A percentile compares a stretch with the other conserved stretches of the same genome.
phyloP scores from a whole-genome alignment of 2,888 invertebrate genomes.

The Baccha elongata region DNA sequence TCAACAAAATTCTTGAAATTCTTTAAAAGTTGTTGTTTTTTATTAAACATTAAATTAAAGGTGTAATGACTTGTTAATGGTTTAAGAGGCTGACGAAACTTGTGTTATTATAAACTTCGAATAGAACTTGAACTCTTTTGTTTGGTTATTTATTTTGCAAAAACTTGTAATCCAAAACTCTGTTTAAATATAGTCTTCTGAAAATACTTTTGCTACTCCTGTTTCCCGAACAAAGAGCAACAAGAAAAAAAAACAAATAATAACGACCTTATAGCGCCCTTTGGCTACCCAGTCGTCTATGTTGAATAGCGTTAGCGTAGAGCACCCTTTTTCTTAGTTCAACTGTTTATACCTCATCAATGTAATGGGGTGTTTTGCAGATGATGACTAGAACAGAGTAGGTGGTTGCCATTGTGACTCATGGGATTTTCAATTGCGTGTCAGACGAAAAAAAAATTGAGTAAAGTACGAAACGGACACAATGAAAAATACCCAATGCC shows the following conservation, averaged over 20 bases:
- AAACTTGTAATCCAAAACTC: conserved; percentile 27
- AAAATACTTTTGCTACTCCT: not conserved
- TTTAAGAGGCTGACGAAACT: too few species aligned
- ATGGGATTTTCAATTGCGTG: conserved; percentile 56
- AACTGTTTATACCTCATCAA: not conserved
- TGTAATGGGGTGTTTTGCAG: conserved; percentile 12
- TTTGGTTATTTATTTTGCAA: conserved; percentile 13
- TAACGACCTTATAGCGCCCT: conserved; percentile 4
- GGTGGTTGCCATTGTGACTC: conserved; percentile 47
- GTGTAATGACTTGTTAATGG: too few species aligned
- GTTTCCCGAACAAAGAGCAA: conserved; percentile 19
- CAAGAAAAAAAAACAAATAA: conserved; percentile 34
- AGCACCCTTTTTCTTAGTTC: conserved; percentile 7
- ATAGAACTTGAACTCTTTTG: conserved; percentile 13
- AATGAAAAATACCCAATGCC: conserved; percentile 19
- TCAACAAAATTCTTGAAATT: too few species aligned
- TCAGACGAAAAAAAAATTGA: conserved; percentile 42
- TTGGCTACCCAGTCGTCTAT: conserved; percentile 10
- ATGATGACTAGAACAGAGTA: conserved; percentile 21
- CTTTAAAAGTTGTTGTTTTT: too few species aligned
- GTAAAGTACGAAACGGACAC: conserved; percentile 45
- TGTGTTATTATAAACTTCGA: too few species aligned
- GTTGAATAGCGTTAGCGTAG: not conserved
- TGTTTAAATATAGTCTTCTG: conserved; percentile 16
- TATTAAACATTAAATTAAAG: too few species aligned